Evolutionary conservation across 2,888 invertebrate genomes (phyloP).

Genomic region (Argyra leucocephala): DNA sequence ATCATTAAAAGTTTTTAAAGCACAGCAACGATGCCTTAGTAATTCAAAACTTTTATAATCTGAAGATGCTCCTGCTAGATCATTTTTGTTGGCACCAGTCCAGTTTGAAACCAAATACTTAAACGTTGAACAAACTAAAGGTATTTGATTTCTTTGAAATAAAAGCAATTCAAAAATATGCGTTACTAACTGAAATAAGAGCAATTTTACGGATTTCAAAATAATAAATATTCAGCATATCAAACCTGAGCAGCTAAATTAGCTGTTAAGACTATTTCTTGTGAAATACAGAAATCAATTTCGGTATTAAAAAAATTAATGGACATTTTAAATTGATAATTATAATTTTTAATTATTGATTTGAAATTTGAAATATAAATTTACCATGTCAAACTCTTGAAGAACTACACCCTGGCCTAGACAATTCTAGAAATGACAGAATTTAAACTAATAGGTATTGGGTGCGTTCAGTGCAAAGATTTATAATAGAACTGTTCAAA

Average conservation of each 20-base stretch:
- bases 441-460: too few relatives aligned
- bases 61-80: background rate
- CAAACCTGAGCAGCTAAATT: background rate
- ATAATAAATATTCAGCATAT: background rate
- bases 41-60: slow-evolving; percentile 14
- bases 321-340: too few relatives aligned
- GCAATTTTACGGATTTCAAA: background rate
- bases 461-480: too few relatives aligned
- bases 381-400: too few relatives aligned
- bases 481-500: too few relatives aligned
- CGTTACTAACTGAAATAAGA: background rate
- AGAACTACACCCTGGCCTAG: too few relatives aligned
- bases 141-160: slow-evolving; percentile 23
- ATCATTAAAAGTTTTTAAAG: slow-evolving; percentile 13
- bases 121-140: slow-evolving; percentile 21
- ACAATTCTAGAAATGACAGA: too few relatives aligned
- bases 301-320: background rate
- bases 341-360: too few relatives aligned
- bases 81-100: background rate
- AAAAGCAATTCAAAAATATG: slow-evolving; percentile 19
- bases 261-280: background rate
- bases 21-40: slow-evolving; percentile 17
- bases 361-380: too few relatives aligned
- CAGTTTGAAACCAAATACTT: slow-evolving; percentile 18
- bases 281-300: background rate